These are phyloP conservation scores for Plecotus auritus DNA, from an alignment of 2,113 vertebrate species.

Conservation along the genomic window DNA sequence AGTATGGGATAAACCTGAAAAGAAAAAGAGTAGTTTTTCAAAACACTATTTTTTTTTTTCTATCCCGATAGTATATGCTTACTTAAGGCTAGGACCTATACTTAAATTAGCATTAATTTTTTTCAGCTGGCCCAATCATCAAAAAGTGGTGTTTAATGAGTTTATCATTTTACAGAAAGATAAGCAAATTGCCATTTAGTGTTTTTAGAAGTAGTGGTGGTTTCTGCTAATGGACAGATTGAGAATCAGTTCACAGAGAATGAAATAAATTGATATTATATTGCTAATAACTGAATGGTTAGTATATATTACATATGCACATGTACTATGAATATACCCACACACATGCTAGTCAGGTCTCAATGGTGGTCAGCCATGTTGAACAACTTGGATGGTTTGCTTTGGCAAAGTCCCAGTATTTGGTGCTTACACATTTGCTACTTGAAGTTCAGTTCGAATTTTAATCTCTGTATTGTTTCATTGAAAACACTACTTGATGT, in stretches of 20 bases:
- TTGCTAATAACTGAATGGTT: not conserved
- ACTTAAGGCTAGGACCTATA: not conserved
- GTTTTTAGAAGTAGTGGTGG: not conserved
- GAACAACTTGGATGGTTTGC: not conserved
- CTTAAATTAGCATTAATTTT: conserved; percentile 11
- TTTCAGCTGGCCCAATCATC: not conserved
- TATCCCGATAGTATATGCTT: not conserved
- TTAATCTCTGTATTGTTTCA: not conserved
- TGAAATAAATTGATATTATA: not conserved
- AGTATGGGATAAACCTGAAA: not conserved
- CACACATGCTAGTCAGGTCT: not conserved
- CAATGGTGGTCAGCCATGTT: not conserved
- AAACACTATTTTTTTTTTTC: not conserved
- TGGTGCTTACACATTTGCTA: not conserved
- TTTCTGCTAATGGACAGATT: not conserved
- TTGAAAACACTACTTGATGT: not conserved
- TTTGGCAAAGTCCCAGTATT: not conserved
- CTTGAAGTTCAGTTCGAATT: not conserved
- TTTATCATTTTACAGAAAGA: not conserved
- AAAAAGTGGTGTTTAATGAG: not conserved
- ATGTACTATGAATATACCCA: not conserved
- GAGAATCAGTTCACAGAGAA: not conserved
- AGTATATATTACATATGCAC: too few species aligned
- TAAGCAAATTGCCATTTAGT: not conserved
- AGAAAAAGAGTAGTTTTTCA: not conserved